Conservation (phyloP, 2,888 invertebrate genomes). For the Psococerastis gibbosa region DNA sequence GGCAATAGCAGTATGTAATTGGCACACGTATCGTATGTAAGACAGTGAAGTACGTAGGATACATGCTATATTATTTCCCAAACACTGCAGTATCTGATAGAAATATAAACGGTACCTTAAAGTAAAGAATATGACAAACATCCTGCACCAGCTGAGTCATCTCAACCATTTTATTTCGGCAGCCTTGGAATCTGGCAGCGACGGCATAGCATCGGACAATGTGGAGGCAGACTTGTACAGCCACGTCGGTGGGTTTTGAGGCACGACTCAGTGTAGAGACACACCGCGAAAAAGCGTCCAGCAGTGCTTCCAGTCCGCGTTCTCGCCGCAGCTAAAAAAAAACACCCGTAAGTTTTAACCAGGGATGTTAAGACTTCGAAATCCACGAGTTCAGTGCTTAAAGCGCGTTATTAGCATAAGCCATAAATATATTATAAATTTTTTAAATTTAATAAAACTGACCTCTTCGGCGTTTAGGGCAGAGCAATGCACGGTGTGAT, state of each 20-base stretch:
- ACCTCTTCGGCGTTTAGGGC: constrained; percentile 96
- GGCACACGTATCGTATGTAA: too few species aligned
- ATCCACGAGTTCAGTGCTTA: too few species aligned
- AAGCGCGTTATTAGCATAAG: too few species aligned
- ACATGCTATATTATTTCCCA: too few species aligned
- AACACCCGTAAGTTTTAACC: too few species aligned
- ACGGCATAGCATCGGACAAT: constrained; percentile 92
- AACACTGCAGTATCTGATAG: constrained; percentile 19
- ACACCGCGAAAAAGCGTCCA: constrained; percentile 86
- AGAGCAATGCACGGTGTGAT: constrained; percentile 91
- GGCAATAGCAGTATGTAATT: too few species aligned
- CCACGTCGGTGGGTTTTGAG: constrained; percentile 54
- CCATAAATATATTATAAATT: too few species aligned
- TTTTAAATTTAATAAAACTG: too few species aligned
- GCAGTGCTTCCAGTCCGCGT: constrained; percentile 70
- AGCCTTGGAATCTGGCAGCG: constrained; percentile 81
- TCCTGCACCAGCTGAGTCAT: constrained; percentile 76
- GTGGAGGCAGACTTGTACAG: constrained; percentile 74
- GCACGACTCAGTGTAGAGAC: constrained; percentile 72
- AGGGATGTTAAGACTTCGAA: too few species aligned
- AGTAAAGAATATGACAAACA: constrained; percentile 66
- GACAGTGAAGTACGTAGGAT: too few species aligned
- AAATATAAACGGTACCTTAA: constrained; percentile 37
- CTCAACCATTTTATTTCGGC: constrained; percentile 69
- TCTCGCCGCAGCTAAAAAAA: constrained; percentile 43